A percentile compares a stretch with the other conserved stretches of the same genome.
phyloP scores from a whole-genome alignment of 2,113 vertebrate genomes.

The Todiramphus saurophagus region DNA sequence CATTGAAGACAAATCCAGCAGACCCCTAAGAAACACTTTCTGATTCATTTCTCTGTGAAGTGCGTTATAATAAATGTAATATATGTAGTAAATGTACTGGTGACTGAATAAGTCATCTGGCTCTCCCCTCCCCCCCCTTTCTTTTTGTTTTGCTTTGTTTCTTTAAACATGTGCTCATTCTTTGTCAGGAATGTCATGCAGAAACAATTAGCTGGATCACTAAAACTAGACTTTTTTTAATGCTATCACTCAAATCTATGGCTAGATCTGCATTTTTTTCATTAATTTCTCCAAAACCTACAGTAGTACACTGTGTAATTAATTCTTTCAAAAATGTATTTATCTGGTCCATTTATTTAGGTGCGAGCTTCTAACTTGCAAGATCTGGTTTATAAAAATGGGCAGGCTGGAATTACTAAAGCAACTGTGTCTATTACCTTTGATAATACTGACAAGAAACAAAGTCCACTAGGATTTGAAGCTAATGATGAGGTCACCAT shows the following conservation, averaged over 20 bases:
- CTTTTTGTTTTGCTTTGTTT: not conserved
- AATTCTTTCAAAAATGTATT: not conserved
- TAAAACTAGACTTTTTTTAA: not conserved
- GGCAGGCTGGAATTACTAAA: slow-evolving; percentile 91
- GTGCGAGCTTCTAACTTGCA: slow-evolving; percentile 91
- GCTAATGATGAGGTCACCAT: slow-evolving; percentile 87
- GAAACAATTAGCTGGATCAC: not conserved
- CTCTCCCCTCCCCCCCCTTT: no score
- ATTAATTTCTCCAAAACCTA: not conserved
- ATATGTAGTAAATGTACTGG: not conserved
- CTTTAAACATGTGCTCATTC: not conserved
- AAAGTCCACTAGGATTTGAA: slow-evolving; percentile 93
- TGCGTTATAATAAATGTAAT: not conserved
- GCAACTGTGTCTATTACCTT: slow-evolving; percentile 92
- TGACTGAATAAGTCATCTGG: not conserved
- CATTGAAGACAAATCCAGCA: not conserved
- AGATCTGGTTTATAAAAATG: slow-evolving; percentile 94
- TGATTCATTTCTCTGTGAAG: not conserved
- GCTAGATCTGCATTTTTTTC: not conserved
- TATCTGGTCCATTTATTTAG: slow-evolving; percentile 61
- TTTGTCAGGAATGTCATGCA: not conserved
- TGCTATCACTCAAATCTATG: not conserved
- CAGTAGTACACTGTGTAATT: not conserved
- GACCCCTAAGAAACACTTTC: not conserved
- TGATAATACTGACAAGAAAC: slow-evolving; percentile 92